A percentile compares a stretch with the other conserved stretches of the same genome.
These are phyloP conservation scores for Sacculina carcini DNA, from an alignment of 2,888 invertebrate genomes.

Conservation along the genomic window DNA sequence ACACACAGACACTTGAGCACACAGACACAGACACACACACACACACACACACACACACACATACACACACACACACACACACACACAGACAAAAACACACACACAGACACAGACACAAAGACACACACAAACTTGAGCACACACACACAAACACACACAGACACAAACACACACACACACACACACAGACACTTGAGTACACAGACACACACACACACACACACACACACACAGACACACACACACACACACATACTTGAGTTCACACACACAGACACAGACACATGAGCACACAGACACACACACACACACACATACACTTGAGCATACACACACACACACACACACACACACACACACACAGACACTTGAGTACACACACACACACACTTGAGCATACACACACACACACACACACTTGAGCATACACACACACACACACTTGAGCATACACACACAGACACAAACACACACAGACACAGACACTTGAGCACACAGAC, in stretches of 20 bases:
- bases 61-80: too few species aligned
- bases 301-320: background rate
- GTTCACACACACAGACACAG: conserved; percentile 2
- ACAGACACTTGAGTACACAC: too few species aligned
- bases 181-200: too few species aligned
- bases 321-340: background rate
- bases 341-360: conserved; percentile 3
- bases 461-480: too few species aligned
- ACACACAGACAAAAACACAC: too few species aligned
- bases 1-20: background rate
- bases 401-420: conserved; percentile 1
- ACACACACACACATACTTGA: background rate
- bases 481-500: background rate
- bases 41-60: too few species aligned
- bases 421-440: background rate
- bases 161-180: too few species aligned
- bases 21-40: background rate
- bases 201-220: too few species aligned
- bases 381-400: background rate
- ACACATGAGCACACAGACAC: conserved; percentile 4
- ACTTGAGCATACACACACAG: background rate
- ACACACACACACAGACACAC: too few species aligned
- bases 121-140: too few species aligned
- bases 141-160: too few species aligned
- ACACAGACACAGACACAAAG: too few species aligned